phyloP scores from a whole-genome alignment of 1,140 invertebrate genomes.

The Pseudomyrmex flavicornis region DNA sequence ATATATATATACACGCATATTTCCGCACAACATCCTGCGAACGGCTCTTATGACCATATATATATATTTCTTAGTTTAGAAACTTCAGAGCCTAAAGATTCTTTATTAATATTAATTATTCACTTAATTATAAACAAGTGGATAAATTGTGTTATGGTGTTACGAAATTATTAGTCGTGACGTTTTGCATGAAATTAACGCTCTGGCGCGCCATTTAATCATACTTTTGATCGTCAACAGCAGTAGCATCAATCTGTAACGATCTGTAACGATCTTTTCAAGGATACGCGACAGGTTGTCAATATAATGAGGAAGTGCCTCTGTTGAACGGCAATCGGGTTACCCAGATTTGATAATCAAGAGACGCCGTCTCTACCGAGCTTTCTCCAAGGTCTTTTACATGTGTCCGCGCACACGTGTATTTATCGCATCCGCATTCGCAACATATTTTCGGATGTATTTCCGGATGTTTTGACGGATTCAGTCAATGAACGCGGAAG shows the following conservation, averaged over 20 bases:
- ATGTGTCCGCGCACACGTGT: conserved; percentile 8
- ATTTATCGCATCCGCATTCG: background rate
- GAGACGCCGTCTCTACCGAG: conserved; percentile 71
- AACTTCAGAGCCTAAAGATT: too few species aligned
- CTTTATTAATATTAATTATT: background rate
- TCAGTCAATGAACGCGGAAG: conserved; percentile 78
- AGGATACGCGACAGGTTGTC: conserved; percentile 43
- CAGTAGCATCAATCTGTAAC: conserved; percentile 15
- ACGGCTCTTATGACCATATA: too few species aligned
- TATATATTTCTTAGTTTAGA: too few species aligned
- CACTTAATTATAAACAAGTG: background rate
- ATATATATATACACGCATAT: too few species aligned
- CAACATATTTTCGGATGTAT: too few species aligned
- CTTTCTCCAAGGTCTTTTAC: conserved; percentile 77
- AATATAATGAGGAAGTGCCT: conserved; percentile 50
- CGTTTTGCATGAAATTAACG: background rate
- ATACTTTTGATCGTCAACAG: conserved; percentile 1
- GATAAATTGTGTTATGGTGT: background rate
- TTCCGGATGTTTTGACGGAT: conserved; percentile 47
- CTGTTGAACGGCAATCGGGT: conserved; percentile 78
- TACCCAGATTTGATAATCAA: conserved; percentile 83
- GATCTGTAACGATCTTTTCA: background rate
- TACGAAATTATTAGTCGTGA: background rate
- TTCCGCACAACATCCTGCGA: too few species aligned
- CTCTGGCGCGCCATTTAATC: conserved; percentile 9